Percentiles rank a stretch among this genome's conserved stretches.
Evolutionary conservation across 2,888 invertebrate species (phyloP).

Genomic region (Pristionchus fissidentatus): DNA sequence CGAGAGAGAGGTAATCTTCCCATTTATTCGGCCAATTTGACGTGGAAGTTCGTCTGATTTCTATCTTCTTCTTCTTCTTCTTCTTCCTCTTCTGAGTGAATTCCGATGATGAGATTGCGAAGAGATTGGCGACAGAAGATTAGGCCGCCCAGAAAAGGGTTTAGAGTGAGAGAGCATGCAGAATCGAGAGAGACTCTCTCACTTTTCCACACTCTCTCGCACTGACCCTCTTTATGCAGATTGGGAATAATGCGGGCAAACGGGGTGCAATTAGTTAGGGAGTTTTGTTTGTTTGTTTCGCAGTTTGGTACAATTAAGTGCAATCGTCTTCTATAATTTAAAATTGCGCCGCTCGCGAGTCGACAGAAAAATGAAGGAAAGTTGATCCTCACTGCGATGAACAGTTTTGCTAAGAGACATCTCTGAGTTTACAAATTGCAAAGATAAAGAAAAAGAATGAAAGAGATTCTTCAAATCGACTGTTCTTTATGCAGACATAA

Average conservation of each 20-base stretch:
- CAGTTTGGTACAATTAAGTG: conserved; percentile 50
- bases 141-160: too few species aligned
- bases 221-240: too few species aligned
- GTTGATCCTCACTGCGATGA: conserved; percentile 62
- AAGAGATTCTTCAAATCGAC: conserved; percentile 31
- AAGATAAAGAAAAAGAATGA: not conserved
- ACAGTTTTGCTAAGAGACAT: conserved; percentile 63
- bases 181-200: too few species aligned
- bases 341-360: conserved; percentile 54
- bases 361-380: conserved; percentile 62
- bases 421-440: conserved; percentile 52
- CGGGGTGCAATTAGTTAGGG: conserved; percentile 64
- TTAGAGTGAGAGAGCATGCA: too few species aligned
- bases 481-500: conserved; percentile 36
- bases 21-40: too few species aligned
- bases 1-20: too few species aligned
- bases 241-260: conserved; percentile 65
- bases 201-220: too few species aligned
- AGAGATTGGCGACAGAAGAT: conserved; percentile 61
- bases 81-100: conserved; percentile 21
- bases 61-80: not conserved
- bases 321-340: not conserved
- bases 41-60: too few species aligned
- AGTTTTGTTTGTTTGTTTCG: conserved; percentile 60
- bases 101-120: conserved; percentile 50